Percentiles rank a stretch among this genome's conserved stretches.
Evolutionary conservation across 2,797 vertebrate genomes (phyloP).

Genomic region (Gambelia wislizenii): DNA sequence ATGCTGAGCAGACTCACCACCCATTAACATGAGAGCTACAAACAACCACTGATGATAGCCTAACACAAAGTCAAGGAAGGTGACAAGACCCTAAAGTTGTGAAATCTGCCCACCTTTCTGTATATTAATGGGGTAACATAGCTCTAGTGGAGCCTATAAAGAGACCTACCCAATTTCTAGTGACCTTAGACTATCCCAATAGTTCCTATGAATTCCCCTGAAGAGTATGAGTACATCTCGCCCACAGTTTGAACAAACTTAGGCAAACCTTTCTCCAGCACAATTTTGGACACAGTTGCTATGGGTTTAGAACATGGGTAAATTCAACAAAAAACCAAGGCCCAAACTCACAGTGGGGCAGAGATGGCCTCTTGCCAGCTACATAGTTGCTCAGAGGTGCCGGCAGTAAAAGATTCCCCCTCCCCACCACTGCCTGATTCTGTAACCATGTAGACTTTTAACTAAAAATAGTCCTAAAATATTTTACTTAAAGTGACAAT

Average conservation of each 20-base stretch:
- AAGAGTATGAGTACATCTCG: neutral
- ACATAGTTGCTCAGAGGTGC: neutral
- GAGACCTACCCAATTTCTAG: neutral
- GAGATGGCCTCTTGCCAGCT: neutral
- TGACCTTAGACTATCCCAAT: neutral
- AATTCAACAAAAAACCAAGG: slow-evolving; percentile 15
- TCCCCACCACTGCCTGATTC: neutral
- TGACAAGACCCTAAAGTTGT: neutral
- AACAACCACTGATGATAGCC: too few species aligned
- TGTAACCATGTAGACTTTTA: slow-evolving; percentile 48
- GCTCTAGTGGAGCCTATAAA: neutral
- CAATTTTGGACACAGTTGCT: neutral
- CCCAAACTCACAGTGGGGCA: slow-evolving; percentile 11
- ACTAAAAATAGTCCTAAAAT: slow-evolving; percentile 51
- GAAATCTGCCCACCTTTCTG: neutral
- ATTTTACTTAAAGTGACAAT: slow-evolving; percentile 51
- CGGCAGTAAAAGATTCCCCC: neutral
- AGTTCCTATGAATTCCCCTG: neutral
- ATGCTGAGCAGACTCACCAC: too few species aligned
- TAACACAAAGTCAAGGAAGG: neutral
- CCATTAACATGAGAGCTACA: too few species aligned
- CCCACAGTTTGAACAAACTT: slow-evolving; percentile 6
- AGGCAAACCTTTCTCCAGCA: slow-evolving; percentile 28
- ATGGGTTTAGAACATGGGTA: neutral
- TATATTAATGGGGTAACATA: neutral